Conservation (phyloP, 2,888 invertebrate species). For the Gari tellinella region DNA sequence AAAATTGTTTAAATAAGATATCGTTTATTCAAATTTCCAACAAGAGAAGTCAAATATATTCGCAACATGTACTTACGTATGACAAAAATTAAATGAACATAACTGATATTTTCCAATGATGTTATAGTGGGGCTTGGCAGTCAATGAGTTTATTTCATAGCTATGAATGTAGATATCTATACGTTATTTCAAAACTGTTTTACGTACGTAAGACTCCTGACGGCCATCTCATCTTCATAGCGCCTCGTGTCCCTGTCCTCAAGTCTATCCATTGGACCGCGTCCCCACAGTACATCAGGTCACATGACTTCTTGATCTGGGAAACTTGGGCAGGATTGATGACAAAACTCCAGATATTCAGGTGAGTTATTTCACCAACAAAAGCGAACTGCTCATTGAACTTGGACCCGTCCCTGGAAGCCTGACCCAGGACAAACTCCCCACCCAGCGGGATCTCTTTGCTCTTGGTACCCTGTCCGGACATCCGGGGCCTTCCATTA, state of each 20-base stretch:
- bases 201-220: conserved; percentile 76
- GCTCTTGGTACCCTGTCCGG: conserved; percentile 66
- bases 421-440: conserved; percentile 82
- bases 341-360: conserved; percentile 83
- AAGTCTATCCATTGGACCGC: conserved; percentile 84
- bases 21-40: too few species aligned
- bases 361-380: conserved; percentile 81
- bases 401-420: conserved; percentile 60
- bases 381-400: conserved; percentile 76
- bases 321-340: conserved; percentile 65
- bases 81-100: too few species aligned
- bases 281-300: conserved; percentile 82
- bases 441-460: conserved; percentile 77
- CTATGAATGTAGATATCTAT: too few species aligned
- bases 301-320: conserved; percentile 76
- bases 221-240: conserved; percentile 83
- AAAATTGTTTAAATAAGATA: too few species aligned
- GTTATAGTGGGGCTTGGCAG: too few species aligned
- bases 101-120: too few species aligned
- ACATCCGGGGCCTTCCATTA: conserved; percentile 56
- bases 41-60: too few species aligned
- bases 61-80: too few species aligned
- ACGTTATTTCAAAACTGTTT: too few species aligned
- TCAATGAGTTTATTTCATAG: too few species aligned
- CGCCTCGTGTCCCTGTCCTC: conserved; percentile 83